Base-by-base conservation (phyloP, 2,113 vertebrate genomes). In the Bubalus kerabau region DNA sequence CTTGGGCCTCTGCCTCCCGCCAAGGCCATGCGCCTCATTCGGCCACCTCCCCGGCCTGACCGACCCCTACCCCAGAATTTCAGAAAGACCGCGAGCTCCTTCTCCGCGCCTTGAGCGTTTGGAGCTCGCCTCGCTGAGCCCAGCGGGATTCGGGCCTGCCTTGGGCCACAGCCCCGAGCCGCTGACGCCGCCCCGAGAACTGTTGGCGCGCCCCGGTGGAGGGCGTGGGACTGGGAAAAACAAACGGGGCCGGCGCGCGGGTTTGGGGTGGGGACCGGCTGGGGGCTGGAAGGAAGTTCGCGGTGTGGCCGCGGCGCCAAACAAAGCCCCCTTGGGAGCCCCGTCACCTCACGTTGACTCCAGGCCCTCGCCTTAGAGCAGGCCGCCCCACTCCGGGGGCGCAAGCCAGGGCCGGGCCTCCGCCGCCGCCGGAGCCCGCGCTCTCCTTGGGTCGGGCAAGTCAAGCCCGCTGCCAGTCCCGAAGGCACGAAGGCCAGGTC, bases 201-300 rank as follows among this genome's bases (percentile, higher is more conserved):
- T 90, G 95, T 98, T 98, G 99, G 99, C 99, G 99, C 99, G 99
- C 96, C 98, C 67, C 97, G 98, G 98, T 98, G 98, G 98, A 99
- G 99, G 99, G 98, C 98, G 99, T 99, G 98, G 99, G 99, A 98
- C 98, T 98, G 99, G 98, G 97, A 99, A 99, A 99, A 99, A 99
- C 99, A 99, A 99, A 99, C 99, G 99, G 52, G 92, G 96, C 89
- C 96, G 54, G 88, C 89, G 96, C 92, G 87, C 97, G 97, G 98
- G 97, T 89, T 92, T 40, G 74, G 56, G 84, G 95, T 62, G 98
- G 85, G 96, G 96, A 87, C 21, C 6, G 21, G 64, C 48, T 1
- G 71, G 91, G 74, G 85, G 46, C 83, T 99, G 99, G 99, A 99
- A 99, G 99, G 99, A 99, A 99, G 99, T 97, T 98, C 98, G 98